Evolutionary conservation across 2,888 invertebrate species (phyloP), one percentile per base, ranked within the genome.

Genomic region (Gymnoscelis rufifasciata): DNA sequence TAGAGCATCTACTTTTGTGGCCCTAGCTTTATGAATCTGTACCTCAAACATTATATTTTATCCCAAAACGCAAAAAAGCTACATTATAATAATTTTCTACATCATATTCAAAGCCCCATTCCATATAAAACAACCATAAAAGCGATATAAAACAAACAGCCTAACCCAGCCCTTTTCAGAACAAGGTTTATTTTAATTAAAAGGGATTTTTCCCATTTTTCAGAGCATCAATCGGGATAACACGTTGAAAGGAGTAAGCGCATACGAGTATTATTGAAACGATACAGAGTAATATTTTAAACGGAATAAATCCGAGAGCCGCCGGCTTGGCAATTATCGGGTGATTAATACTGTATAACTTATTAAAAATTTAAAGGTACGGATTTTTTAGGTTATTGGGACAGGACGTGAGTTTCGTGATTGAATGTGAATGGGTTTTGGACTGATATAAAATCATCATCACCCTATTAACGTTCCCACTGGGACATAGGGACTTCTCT

Each of bases 301-400:
- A 64, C 61, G 3, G 59, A 54, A 65, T 68, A 68, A 66, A 66
- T 56, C 19, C 19, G 26, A 38, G 40, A 31, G 43, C 52, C 43
- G 38, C 19, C 38, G 45, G 38, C 38, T 47, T 46, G 56, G 63
- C 68, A 71, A 77, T 77, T 76, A 77, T 66, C 68, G 70, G 59
- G 56, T 54, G 66, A 73, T 76, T 75, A 73, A 71, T 52, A 62
- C 62, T 71, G 71, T 71, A 76, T 71, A 68, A 72, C 73, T 70
- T 70, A 75, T 73, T 66, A 68, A 63, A 58, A 64, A 66, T 36
- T 15, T 43, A 43, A 38, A 4, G 11, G 10, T 26, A 8, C 33
- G 19, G 4, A 28, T 15, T 1, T 33, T 33, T 19, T 3, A 19
- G 19, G 19, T 19, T 19, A 19, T 19, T 19, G 5, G 19, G 5